Evolutionary conservation across 2,888 invertebrate species (phyloP).

Genomic region (Ditula angustiorana): DNA sequence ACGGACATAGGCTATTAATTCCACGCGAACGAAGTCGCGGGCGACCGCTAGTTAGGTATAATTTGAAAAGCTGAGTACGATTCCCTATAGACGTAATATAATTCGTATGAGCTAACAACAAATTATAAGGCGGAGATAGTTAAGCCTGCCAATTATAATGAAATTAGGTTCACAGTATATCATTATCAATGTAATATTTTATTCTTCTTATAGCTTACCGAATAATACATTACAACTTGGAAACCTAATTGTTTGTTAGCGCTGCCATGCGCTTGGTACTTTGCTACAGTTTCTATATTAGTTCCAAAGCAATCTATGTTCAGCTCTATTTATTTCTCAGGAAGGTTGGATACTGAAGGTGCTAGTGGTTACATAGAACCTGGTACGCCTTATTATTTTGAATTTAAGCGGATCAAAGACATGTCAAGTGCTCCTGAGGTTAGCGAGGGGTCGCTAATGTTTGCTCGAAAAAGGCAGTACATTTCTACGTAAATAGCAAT

Average conservation of each 20-base stretch:
- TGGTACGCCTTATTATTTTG: slow-evolving; percentile 36
- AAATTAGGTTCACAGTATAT: not conserved
- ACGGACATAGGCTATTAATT: too few species aligned
- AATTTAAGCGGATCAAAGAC: slow-evolving; percentile 68
- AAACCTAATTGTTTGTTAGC: slow-evolving; percentile 63
- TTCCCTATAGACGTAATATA: too few species aligned
- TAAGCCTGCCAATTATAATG: too few species aligned
- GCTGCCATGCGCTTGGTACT: slow-evolving; percentile 51
- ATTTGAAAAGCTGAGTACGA: too few species aligned
- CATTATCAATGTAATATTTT: not conserved
- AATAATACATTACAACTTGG: slow-evolving; percentile 47
- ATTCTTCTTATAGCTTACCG: slow-evolving; percentile 41
- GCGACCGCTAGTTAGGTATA: too few species aligned
- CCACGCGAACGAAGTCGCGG: too few species aligned
- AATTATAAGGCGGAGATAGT: too few species aligned
- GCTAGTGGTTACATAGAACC: not conserved
- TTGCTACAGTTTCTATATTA: not conserved
- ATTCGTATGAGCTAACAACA: not conserved
- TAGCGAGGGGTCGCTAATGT: slow-evolving; percentile 49
- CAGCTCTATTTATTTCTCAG: too few species aligned
- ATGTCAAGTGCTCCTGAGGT: slow-evolving; percentile 58
- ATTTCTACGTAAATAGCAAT: slow-evolving; percentile 40
- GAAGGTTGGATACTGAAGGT: too few species aligned
- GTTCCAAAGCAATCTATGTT: not conserved
- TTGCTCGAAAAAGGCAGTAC: slow-evolving; percentile 50